These are phyloP conservation scores for Macaria liturata DNA, from an alignment of 2,888 invertebrate species.

Conservation along the genomic window DNA sequence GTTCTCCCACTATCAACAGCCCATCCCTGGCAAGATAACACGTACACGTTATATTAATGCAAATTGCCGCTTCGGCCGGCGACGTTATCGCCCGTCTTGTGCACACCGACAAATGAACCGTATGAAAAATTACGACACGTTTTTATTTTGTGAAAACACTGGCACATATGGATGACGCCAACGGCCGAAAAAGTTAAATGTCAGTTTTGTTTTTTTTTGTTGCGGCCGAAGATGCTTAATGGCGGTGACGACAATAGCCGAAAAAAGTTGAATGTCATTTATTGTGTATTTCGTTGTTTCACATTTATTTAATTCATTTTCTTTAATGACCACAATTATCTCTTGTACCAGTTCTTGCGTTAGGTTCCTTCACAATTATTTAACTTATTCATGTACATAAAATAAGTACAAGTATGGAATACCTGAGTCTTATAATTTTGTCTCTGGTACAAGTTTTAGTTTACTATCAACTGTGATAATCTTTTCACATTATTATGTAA, in stretches of 20 bases:
- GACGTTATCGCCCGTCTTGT: conserved; percentile 60
- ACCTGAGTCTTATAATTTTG: too few relatives aligned
- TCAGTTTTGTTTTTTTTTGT: not conserved
- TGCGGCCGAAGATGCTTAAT: too few relatives aligned
- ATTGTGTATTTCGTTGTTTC: not conserved
- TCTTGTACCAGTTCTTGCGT: too few relatives aligned
- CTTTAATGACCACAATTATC: too few relatives aligned
- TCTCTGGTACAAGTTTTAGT: too few relatives aligned
- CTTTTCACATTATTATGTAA: too few relatives aligned
- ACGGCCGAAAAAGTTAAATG: conserved; percentile 4
- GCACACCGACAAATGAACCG: conserved; percentile 36
- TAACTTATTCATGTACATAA: too few relatives aligned
- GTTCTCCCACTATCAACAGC: conserved; percentile 4
- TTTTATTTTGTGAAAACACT: conserved; percentile 15
- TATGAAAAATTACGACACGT: conserved; percentile 17
- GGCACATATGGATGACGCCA: conserved; percentile 2
- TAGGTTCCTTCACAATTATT: too few relatives aligned
- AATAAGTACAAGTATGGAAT: too few relatives aligned
- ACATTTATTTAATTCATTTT: not conserved
- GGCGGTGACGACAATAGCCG: too few relatives aligned
- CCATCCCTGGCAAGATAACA: conserved; percentile 38
- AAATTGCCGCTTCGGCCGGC: conserved; percentile 48
- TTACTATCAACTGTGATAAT: too few relatives aligned
- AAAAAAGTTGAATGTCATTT: too few relatives aligned
- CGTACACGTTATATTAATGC: conserved; percentile 62